Base-by-base conservation (phyloP, 2,797 vertebrate species). In the Cryptoprocta ferox region DNA sequence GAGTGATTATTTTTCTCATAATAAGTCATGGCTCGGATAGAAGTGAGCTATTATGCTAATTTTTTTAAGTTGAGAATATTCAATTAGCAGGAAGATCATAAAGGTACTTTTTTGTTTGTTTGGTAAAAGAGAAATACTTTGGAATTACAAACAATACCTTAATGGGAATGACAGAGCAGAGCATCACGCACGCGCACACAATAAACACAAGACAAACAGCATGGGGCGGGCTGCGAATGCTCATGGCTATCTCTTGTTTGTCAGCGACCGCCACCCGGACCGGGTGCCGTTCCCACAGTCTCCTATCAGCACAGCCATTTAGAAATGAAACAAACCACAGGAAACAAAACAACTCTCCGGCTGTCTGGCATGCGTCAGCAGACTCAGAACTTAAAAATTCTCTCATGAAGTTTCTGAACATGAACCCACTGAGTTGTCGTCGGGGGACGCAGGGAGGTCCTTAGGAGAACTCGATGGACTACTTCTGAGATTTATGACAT, bases 271-370 rank as follows among this genome's bases (percentile, higher is more conserved):
- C 73, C 73, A 81, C 71, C 95, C 5, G 50, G 96, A 63, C 91
- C 79, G 93, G 80, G 71, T 90, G 70, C 90, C 73, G 87, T 89
- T 96, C 76, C 96, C 97, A 96, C 91, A 94, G 93, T 48, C 94
- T 78, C 65, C 0, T 75, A 97, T 95, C 95, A 95, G 92, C 35
- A 95, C 45, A 61, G 50, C 65, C 79, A 66, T 78, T 85, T 76
- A 95, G 95, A 97, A 95, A 92, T 75, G 66, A 93, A 96, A 95
- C 63, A 81, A 97, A 92, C 61, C 92, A 95, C 92, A 96, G 97
- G 92, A 97, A 95, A 92, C 95, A 93, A 94, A 97, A 93, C 87
- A 92, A 80, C 70, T 79, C 61, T 93, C 81, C 0, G 35, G 66
- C 32, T 90, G 50, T 78, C 95, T 94, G 94, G 88, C 39, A 59